Conservation (phyloP, 2,113 vertebrate genomes). For the Empidonax traillii region DNA sequence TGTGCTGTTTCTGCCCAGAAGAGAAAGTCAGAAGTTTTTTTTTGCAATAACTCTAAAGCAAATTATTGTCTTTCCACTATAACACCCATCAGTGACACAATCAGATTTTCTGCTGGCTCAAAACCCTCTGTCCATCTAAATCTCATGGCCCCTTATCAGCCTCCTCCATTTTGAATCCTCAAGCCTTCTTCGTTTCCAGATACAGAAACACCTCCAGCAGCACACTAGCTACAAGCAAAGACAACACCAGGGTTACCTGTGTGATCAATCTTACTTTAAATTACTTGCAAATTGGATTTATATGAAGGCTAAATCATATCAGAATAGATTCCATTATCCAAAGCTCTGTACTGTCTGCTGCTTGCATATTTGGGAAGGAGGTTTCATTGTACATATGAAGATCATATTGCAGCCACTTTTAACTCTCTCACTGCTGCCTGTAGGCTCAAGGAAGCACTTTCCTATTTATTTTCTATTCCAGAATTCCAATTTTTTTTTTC, state of each 20-base stretch:
- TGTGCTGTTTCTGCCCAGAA: neutral
- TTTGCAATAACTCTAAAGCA: neutral
- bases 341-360: neutral
- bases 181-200: neutral
- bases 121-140: neutral
- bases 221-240: neutral
- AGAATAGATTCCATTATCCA: constrained; percentile 11
- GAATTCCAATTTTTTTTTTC: neutral
- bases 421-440: neutral
- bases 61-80: neutral
- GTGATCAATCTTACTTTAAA: constrained; percentile 2
- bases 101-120: neutral
- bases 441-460: neutral
- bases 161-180: neutral
- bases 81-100: neutral
- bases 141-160: neutral
- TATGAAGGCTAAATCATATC: constrained; percentile 4
- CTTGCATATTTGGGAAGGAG: neutral
- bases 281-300: constrained; percentile 30
- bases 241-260: neutral
- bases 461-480: neutral
- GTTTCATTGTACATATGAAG: neutral
- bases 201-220: neutral
- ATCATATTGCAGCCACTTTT: neutral
- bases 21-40: neutral